Conservation (phyloP, 1,140 invertebrate genomes). For the Apis mellifera region Amel_HAv3.1 CM009935.2:9943501-9944000, state of each 20-base stretch:
- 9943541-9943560: neutral
- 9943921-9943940: neutral
- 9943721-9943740: neutral
- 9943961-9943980: neutral
- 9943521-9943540: neutral
- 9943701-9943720: neutral
- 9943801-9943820: neutral
- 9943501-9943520: conserved; percentile 51
- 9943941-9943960: neutral
- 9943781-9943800: neutral
- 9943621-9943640: too few species aligned
- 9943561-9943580: neutral
- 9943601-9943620: too few species aligned
- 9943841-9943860: neutral
- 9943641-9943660: neutral
- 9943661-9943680: neutral
- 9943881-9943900: neutral
- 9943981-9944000: neutral
- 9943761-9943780: too few species aligned
- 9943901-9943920: neutral
- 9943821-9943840: neutral
- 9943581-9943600: too few species aligned
- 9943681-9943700: neutral
- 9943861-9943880: neutral
- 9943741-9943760: neutral